Conservation (phyloP, 2,888 invertebrate genomes). For the Cyaniris semiargus region DNA sequence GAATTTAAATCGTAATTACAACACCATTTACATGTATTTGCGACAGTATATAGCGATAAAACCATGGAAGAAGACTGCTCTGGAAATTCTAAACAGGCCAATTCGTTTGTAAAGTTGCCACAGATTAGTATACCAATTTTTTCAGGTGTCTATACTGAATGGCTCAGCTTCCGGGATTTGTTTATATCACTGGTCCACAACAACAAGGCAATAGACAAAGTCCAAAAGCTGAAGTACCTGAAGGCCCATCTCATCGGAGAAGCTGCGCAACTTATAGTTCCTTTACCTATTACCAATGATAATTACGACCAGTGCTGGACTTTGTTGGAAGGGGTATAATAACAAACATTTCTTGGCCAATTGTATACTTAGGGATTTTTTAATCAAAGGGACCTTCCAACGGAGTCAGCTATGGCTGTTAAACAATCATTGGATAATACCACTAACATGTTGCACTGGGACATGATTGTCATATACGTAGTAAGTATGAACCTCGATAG, state of each 20-base stretch:
- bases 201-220: background rate
- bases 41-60: background rate
- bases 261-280: background rate
- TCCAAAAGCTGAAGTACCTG: background rate
- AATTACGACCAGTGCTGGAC: background rate
- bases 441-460: background rate
- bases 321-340: background rate
- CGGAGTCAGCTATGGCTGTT: background rate
- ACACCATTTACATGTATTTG: background rate
- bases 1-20: too few relatives aligned
- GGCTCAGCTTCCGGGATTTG: background rate
- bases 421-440: background rate
- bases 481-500: background rate
- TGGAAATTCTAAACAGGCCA: background rate
- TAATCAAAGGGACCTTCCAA: background rate
- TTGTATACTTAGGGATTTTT: background rate
- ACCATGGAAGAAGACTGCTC: background rate
- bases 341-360: background rate
- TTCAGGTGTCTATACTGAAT: background rate
- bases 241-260: background rate
- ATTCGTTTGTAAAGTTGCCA: background rate
- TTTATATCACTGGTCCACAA: background rate
- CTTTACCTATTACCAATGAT: background rate
- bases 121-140: too few relatives aligned
- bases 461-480: background rate